A percentile compares a stretch with the other conserved stretches of the same genome.
Evolutionary conservation across 2,888 invertebrate species (phyloP).

Genomic region (Physocephala rufipes): DNA sequence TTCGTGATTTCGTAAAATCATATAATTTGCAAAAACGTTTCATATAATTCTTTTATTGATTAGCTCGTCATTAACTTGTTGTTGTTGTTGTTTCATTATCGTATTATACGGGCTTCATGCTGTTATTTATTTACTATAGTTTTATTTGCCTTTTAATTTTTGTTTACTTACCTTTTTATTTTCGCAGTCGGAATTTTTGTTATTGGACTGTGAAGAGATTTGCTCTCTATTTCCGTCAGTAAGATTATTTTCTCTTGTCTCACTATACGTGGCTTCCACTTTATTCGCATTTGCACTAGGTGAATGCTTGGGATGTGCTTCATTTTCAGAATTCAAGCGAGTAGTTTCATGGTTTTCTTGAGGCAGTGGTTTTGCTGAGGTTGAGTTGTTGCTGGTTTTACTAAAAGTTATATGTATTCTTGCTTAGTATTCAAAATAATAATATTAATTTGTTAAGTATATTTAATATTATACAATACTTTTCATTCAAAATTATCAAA

Average conservation of each 20-base stretch:
- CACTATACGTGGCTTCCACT: not conserved
- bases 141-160: not conserved
- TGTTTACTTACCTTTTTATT: not conserved
- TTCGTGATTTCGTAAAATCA: too few species aligned
- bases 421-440: not conserved
- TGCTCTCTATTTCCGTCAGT: slow-evolving; percentile 5
- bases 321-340: slow-evolving; percentile 1
- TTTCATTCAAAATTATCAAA: too few species aligned
- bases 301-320: not conserved
- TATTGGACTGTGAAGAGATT: not conserved
- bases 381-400: slow-evolving; percentile 34
- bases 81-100: too few species aligned
- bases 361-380: slow-evolving; percentile 22
- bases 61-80: too few species aligned
- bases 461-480: not conserved
- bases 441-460: not conserved
- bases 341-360: slow-evolving; percentile 16
- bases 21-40: too few species aligned
- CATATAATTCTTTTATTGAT: too few species aligned
- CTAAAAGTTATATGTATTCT: slow-evolving; percentile 27
- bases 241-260: not conserved
- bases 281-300: not conserved
- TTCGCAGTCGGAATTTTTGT: not conserved
- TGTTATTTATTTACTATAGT: not conserved
- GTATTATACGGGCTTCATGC: not conserved